Conservation (phyloP, 2,113 vertebrate genomes). For the Turdus rufiventris region DNA sequence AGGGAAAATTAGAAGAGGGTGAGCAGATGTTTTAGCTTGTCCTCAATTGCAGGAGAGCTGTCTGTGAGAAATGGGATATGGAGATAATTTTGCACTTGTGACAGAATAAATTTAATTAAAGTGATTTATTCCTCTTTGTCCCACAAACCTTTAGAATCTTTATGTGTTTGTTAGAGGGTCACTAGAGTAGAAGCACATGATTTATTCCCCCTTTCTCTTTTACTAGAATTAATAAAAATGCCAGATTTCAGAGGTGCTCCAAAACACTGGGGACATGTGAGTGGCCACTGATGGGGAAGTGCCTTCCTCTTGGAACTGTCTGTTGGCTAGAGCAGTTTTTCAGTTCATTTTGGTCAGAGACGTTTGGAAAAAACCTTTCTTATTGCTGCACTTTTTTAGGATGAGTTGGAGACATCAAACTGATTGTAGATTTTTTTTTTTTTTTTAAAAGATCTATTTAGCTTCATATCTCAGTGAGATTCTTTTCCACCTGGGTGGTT, state of each 20-base stretch:
- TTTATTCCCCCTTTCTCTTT: neutral
- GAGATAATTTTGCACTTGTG: neutral
- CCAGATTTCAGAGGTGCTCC: neutral
- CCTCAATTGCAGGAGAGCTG: neutral
- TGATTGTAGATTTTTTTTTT: neutral
- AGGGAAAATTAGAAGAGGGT: constrained; percentile 5
- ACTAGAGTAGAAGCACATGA: neutral
- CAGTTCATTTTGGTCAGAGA: neutral
- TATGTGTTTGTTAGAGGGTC: neutral
- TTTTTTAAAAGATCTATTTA: neutral
- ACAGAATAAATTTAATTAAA: neutral
- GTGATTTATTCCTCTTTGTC: neutral
- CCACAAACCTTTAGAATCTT: neutral
- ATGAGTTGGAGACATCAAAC: neutral
- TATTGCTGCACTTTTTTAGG: neutral
- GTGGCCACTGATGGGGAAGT: neutral
- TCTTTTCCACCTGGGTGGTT: neutral
- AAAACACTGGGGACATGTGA: neutral
- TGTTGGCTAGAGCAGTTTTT: neutral
- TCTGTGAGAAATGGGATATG: neutral
- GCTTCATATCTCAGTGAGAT: neutral
- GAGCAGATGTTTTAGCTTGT: constrained; percentile 43
- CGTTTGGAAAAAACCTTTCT: neutral
- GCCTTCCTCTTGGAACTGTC: neutral
- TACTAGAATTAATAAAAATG: neutral